Evolutionary conservation across 1,140 invertebrate species (phyloP).

Genomic region (Arctopsyche grandis): DNA sequence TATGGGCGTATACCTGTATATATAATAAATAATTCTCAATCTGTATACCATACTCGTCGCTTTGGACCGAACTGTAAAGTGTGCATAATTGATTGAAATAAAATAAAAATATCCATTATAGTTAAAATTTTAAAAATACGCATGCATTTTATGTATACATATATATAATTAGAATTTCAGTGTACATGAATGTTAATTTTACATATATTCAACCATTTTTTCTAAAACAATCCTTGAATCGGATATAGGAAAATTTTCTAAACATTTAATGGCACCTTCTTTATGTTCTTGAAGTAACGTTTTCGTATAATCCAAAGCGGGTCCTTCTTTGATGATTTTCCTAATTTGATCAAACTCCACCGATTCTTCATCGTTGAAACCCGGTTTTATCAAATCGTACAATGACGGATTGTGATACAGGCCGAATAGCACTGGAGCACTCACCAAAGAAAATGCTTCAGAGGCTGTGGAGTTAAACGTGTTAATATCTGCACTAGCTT

Average conservation of each 20-base stretch:
- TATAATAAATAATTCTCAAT: no score
- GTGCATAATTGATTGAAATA: no score
- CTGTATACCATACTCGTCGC: no score
- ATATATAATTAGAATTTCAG: no score
- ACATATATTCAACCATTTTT: no score
- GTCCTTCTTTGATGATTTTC: constrained; percentile 65
- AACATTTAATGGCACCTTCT: constrained; percentile 72
- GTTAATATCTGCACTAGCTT: constrained; percentile 73
- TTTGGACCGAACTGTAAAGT: no score
- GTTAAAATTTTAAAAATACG: no score
- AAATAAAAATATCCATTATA: no score
- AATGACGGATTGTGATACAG: constrained; percentile 75
- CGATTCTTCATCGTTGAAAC: constrained; percentile 72
- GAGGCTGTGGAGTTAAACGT: constrained; percentile 61
- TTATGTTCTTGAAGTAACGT: constrained; percentile 77
- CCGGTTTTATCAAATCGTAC: constrained; percentile 74
- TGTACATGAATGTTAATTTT: no score
- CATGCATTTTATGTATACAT: no score
- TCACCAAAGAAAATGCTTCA: constrained; percentile 75
- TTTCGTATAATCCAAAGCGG: constrained; percentile 72
- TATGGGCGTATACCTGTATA: no score
- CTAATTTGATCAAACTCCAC: constrained; percentile 72
- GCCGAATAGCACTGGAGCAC: constrained; percentile 82
- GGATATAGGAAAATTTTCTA: constrained; percentile 71
- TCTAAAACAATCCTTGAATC: no score